phyloP scores from a whole-genome alignment of 2,113 vertebrate genomes.

The Aplodontia rufa region DNA sequence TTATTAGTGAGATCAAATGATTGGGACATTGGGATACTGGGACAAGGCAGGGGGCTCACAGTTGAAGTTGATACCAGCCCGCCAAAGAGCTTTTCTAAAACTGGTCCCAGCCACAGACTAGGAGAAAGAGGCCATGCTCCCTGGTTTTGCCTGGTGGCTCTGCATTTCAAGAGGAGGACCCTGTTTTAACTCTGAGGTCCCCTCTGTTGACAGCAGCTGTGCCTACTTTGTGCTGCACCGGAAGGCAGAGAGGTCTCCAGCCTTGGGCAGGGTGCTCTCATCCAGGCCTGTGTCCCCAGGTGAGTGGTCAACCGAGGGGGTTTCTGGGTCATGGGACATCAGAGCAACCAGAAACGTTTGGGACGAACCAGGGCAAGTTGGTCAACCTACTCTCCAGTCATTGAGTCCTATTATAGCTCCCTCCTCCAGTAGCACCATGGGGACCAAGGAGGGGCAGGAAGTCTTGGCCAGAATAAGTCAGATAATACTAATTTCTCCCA shows the following conservation, averaged over 20 bases:
- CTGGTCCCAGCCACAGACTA: not conserved
- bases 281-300: not conserved
- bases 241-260: too few relatives aligned
- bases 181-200: not conserved
- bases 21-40: too few relatives aligned
- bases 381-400: not conserved
- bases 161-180: not conserved
- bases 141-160: not conserved
- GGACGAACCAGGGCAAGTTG: not conserved
- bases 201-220: not conserved
- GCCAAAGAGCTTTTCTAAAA: not conserved
- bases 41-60: not conserved
- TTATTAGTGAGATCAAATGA: not conserved
- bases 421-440: not conserved
- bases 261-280: too few relatives aligned
- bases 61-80: not conserved
- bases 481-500: not conserved
- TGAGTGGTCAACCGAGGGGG: not conserved
- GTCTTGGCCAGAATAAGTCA: not conserved
- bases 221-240: not conserved
- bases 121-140: not conserved
- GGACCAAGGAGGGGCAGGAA: not conserved
- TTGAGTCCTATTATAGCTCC: not conserved
- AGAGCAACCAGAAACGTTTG: not conserved
- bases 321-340: not conserved